Base-by-base conservation (phyloP, 2,888 invertebrate species). In the Hemaris fuciformis region DNA sequence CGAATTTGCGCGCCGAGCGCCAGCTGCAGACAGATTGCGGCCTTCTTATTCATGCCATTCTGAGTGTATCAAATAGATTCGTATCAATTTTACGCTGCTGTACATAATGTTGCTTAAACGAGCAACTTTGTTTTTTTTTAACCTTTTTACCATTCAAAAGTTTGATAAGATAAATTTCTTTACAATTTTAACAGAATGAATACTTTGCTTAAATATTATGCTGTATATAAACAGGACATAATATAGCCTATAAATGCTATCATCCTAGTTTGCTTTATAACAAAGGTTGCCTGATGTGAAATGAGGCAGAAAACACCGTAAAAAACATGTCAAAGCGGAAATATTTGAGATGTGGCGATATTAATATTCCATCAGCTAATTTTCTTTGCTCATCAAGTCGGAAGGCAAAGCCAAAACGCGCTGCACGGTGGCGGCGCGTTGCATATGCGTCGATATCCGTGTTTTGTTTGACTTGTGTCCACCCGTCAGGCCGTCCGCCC, bases 381-480 rank as follows among this genome's bases (percentile, higher is more conserved):
- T 38, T 53, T 38, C 48, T 53, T 57, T 64, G 62, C 66, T 69
- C 62, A 67, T 67, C 57, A 69, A 67, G 64, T 66, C 60, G 45
- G 22, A 61, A 46, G 22, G 10, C 60, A 59, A 61, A 59, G 46
- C 41, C 48, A 23, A 31, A 56, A 60, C 38, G 41, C 58, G 42
- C 41, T 41, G 38, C 57, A 57, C 38, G 62, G 56, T 62, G 43
- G 62, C 67, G 64, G 38, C 53, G 57, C 48, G 59, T 66, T 68
- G 74, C 71, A 74, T 73, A 75, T 71, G 76, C 75, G 71, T 74
- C 77, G 75, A 80, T 81, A 79, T 74, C 75, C 69, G 64, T 76
- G 81, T 82, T 81, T 78, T 89, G 86, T 89, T 90, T 90, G 88
- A 88, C 80, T 89, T 88, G 76, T 75, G 68, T 76, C 77, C 76